phyloP scores from a whole-genome alignment of 2,113 vertebrate genomes.

The Coracopsis vasa region DNA sequence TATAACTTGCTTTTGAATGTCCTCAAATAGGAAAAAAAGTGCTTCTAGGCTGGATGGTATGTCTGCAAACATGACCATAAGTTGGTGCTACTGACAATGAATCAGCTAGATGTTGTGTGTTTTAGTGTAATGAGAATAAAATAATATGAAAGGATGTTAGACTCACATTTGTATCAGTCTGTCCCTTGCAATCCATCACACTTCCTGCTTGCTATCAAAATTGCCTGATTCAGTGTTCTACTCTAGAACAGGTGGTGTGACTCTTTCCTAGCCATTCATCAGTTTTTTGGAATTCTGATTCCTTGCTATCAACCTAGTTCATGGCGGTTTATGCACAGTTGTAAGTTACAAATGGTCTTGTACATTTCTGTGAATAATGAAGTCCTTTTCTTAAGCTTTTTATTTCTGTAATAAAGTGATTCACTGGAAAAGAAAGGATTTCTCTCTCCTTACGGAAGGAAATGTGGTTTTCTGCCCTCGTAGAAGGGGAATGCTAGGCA shows the following conservation, averaged over 20 bases:
- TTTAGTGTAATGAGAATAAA: background rate
- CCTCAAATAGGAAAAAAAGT: background rate
- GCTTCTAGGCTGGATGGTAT: background rate
- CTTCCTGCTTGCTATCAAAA: background rate
- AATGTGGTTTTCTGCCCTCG: background rate
- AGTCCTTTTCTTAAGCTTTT: background rate
- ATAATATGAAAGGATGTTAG: background rate
- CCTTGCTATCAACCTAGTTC: background rate
- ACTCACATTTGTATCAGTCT: background rate
- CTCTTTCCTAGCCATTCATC: background rate
- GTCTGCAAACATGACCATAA: background rate
- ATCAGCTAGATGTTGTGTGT: background rate
- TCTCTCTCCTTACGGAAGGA: rapidly evolving
- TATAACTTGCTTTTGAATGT: background rate
- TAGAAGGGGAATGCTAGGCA: rapidly evolving
- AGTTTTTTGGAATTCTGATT: background rate
- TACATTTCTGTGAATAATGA: background rate
- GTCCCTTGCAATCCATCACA: background rate
- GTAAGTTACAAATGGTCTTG: background rate
- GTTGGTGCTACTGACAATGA: background rate
- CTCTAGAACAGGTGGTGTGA: background rate
- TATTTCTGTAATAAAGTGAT: background rate
- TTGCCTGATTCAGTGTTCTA: background rate
- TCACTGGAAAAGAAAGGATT: background rate
- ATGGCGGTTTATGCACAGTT: background rate